Evolutionary conservation across 2,797 vertebrate species (phyloP).

Genomic region (Pseudochromis fuscus): DNA sequence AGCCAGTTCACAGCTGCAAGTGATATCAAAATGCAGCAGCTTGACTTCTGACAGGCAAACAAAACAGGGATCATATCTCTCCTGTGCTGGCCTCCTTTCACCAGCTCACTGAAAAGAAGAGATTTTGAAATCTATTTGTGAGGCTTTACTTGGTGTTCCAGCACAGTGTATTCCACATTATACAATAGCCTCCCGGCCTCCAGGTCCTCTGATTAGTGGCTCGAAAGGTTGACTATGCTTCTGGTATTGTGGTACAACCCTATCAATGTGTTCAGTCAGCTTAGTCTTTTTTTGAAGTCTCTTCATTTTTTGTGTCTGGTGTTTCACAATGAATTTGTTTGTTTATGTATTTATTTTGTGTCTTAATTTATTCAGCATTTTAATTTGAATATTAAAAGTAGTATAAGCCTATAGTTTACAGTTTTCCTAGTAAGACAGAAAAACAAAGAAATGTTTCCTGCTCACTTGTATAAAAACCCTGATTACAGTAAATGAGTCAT

Average conservation of each 20-base stretch:
- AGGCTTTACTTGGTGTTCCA: conserved; percentile 37
- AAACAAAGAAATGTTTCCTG: conserved; percentile 3
- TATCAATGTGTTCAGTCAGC: neutral
- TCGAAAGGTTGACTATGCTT: conserved; percentile 11
- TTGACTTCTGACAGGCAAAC: conserved; percentile 48
- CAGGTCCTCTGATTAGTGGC: neutral
- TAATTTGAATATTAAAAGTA: too few relatives aligned
- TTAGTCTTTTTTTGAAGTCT: neutral
- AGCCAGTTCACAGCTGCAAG: conserved; percentile 48
- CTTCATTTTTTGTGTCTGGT: neutral
- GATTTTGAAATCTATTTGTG: conserved; percentile 43
- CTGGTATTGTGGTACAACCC: neutral
- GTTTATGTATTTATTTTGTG: neutral
- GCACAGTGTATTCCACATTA: conserved; percentile 30
- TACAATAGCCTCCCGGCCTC: neutral
- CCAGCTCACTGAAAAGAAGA: conserved; percentile 31
- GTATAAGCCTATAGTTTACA: too few relatives aligned
- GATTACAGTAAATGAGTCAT: neutral
- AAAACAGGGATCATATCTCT: conserved; percentile 48
- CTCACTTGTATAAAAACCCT: neutral
- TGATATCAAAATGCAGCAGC: conserved; percentile 53
- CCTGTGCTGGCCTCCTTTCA: conserved; percentile 40
- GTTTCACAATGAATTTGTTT: neutral
- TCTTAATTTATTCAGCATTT: too few relatives aligned
- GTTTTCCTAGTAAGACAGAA: neutral